These are phyloP conservation scores for Rhombomys opimus DNA, from an alignment of 2,113 vertebrate species.

Conservation along the genomic window DNA sequence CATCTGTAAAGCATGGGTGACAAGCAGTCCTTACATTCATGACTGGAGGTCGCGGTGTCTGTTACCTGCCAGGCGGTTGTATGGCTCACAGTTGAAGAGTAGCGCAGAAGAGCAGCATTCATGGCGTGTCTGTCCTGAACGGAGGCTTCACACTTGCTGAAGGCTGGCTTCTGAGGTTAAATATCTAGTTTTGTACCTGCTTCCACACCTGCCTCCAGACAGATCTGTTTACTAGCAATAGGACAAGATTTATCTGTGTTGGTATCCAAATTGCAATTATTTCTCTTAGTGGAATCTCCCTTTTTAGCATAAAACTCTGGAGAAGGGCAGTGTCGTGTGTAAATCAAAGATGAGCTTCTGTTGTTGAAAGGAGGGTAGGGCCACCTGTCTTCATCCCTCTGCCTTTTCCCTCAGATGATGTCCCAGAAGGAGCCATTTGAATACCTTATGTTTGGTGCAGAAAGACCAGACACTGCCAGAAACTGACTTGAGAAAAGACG, in stretches of 20 bases:
- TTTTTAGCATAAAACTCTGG: background rate
- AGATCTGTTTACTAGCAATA: slow-evolving; percentile 14
- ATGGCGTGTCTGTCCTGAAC: background rate
- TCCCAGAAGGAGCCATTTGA: background rate
- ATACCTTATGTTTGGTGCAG: background rate
- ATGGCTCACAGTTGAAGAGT: background rate
- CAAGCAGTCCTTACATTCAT: background rate
- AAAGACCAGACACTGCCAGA: background rate
- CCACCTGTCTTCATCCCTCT: background rate
- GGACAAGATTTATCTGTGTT: background rate
- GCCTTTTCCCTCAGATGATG: background rate
- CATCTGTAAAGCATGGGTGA: background rate
- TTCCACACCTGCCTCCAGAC: background rate
- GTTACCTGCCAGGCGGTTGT: background rate
- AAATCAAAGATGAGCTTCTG: background rate
- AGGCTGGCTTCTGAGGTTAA: background rate
- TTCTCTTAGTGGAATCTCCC: background rate
- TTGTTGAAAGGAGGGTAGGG: background rate
- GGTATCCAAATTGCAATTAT: slow-evolving; percentile 24
- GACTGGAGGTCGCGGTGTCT: background rate
- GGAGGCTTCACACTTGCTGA: background rate
- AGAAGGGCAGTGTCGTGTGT: background rate
- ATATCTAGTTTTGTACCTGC: background rate
- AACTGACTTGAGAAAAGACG: background rate
- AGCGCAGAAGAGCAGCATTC: background rate